Conservation (phyloP, 2,113 vertebrate species). For the Martes martes region DNA sequence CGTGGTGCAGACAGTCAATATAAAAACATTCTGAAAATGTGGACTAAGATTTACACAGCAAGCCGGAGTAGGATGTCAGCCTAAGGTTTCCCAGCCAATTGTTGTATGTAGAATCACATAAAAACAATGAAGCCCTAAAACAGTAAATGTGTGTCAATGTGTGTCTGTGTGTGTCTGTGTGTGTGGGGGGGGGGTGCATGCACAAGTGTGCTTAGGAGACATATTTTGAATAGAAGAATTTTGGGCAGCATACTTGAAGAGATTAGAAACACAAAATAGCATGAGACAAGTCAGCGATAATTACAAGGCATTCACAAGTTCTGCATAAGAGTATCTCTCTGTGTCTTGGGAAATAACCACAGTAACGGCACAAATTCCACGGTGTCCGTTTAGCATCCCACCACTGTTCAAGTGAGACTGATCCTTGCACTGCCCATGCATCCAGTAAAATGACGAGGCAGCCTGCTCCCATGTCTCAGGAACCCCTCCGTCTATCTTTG, state of each 20-base stretch:
- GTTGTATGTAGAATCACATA: not conserved
- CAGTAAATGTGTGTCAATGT: not conserved
- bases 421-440: not conserved
- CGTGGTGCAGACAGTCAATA: not conserved
- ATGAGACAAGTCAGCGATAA: constrained; percentile 22
- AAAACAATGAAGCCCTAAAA: not conserved
- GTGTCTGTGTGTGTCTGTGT: not conserved
- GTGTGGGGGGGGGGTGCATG: accelerated
- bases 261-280: constrained; percentile 12
- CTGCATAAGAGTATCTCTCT: not conserved
- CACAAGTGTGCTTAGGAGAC: not conserved
- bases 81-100: not conserved
- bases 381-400: not conserved
- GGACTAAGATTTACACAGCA: not conserved
- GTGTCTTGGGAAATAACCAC: not conserved
- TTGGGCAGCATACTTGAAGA: not conserved
- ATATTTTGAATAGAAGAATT: constrained; percentile 24
- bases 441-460: not conserved
- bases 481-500: not conserved
- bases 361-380: not conserved
- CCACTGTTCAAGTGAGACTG: not conserved
- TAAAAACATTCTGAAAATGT: constrained; percentile 18
- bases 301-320: not conserved
- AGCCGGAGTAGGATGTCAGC: not conserved
- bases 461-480: not conserved